Evolutionary conservation across 2,113 vertebrate genomes (phyloP).

Genomic region (Tetrao urogallus): DNA sequence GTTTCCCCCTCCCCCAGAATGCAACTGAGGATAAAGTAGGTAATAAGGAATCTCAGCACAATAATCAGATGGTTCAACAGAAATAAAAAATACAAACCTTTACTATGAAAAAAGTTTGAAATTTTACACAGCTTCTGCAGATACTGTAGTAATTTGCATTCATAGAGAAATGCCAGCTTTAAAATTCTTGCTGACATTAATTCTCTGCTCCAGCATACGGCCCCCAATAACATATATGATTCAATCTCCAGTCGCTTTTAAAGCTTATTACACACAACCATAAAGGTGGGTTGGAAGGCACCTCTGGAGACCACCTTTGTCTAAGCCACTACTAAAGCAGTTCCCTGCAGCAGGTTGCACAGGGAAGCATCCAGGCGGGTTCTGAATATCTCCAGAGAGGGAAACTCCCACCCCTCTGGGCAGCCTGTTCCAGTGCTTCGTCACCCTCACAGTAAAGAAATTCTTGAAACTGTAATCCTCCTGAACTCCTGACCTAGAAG

Average conservation of each 20-base stretch:
- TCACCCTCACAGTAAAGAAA: not conserved
- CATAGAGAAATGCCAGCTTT: not conserved
- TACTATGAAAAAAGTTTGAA: not conserved
- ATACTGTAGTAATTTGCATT: not conserved
- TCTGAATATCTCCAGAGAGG: not conserved
- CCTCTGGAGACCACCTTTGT: not conserved
- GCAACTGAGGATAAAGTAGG: not conserved
- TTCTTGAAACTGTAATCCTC: not conserved
- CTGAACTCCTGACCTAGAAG: not conserved
- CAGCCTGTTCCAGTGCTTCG: not conserved
- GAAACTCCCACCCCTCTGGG: not conserved
- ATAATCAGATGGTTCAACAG: not conserved
- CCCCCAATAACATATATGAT: not conserved
- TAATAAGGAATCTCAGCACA: not conserved
- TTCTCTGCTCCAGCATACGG: not conserved
- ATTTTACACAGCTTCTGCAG: not conserved
- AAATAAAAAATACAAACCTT: not conserved
- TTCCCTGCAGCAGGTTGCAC: not conserved
- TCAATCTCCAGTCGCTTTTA: not conserved
- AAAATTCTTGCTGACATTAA: not conserved
- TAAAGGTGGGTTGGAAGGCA: not conserved
- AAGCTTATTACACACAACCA: not conserved
- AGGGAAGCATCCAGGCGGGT: not conserved
- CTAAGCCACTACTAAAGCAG: not conserved
- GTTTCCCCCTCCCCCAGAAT: not conserved